A percentile compares a stretch with the other conserved stretches of the same genome.
These are phyloP conservation scores for Cerceris ruficornis DNA, from an alignment of 2,888 invertebrate genomes.

Conservation along the genomic window DNA sequence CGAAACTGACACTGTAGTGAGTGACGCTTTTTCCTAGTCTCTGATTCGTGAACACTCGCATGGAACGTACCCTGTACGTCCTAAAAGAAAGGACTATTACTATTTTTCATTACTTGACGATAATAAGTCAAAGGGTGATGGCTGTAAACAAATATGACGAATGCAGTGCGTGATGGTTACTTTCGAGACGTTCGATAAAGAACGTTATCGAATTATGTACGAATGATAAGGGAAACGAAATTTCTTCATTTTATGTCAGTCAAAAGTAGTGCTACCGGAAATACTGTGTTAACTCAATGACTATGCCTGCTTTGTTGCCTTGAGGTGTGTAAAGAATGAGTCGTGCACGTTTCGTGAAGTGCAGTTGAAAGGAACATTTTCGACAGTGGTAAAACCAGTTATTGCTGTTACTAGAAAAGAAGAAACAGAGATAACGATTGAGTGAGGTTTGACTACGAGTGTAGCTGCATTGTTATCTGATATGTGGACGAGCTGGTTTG, in stretches of 20 bases:
- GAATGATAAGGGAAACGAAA: no score
- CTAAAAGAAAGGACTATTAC: neutral
- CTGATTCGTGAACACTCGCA: neutral
- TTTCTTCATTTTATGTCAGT: no score
- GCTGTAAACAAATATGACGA: no score
- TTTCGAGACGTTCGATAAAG: no score
- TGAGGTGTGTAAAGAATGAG: no score
- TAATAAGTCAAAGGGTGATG: neutral
- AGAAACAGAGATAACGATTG: neutral
- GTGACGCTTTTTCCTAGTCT: neutral
- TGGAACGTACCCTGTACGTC: neutral
- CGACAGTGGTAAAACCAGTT: neutral
- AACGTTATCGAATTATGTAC: no score
- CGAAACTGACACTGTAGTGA: neutral
- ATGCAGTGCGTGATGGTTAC: no score
- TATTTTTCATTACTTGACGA: neutral
- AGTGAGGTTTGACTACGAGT: constrained; percentile 2
- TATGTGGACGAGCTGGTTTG: constrained; percentile 64
- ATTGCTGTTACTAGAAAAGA: neutral
- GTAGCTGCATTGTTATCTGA: constrained; percentile 34
- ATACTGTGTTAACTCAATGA: no score
- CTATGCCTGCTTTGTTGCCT: no score
- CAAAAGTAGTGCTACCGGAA: no score
- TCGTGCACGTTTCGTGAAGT: no score
- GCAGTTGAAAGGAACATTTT: neutral